Conservation (phyloP, 2,113 vertebrate species). For the Thinocorus orbignyianus region DNA sequence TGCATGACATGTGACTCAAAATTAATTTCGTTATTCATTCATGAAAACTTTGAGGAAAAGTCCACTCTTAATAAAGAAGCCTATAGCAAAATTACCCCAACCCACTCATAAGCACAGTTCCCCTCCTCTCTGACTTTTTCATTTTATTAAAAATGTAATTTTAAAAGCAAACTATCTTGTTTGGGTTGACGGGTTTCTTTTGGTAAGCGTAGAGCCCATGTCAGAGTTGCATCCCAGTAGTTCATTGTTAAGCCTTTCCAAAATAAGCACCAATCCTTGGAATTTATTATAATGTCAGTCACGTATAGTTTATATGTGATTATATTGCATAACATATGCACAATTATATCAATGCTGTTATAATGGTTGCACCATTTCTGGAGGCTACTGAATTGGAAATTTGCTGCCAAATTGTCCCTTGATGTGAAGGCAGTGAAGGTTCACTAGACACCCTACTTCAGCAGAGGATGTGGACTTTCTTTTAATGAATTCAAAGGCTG, state of each 20-base stretch:
- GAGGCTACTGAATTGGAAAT: background rate
- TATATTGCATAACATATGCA: background rate
- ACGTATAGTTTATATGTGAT: background rate
- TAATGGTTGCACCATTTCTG: background rate
- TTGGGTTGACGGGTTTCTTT: background rate
- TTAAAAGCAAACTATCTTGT: background rate
- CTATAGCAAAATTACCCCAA: background rate
- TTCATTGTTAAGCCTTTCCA: background rate
- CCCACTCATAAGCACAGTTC: background rate
- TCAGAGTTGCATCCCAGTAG: background rate
- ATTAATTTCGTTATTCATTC: background rate
- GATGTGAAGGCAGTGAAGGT: background rate
- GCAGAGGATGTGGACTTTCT: background rate
- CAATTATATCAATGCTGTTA: accelerated
- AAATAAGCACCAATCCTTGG: background rate
- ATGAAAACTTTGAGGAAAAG: background rate
- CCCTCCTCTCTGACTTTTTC: background rate
- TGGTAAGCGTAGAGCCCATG: background rate
- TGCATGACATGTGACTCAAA: background rate
- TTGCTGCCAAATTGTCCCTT: background rate
- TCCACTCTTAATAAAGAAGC: background rate
- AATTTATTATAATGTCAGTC: background rate
- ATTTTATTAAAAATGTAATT: background rate
- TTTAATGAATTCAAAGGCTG: slow-evolving; percentile 35
- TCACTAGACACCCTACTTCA: background rate